Evolutionary conservation across 1,140 invertebrate genomes (phyloP), one percentile per base, ranked within the genome.

Genomic region (Nephila pilipes): DNA sequence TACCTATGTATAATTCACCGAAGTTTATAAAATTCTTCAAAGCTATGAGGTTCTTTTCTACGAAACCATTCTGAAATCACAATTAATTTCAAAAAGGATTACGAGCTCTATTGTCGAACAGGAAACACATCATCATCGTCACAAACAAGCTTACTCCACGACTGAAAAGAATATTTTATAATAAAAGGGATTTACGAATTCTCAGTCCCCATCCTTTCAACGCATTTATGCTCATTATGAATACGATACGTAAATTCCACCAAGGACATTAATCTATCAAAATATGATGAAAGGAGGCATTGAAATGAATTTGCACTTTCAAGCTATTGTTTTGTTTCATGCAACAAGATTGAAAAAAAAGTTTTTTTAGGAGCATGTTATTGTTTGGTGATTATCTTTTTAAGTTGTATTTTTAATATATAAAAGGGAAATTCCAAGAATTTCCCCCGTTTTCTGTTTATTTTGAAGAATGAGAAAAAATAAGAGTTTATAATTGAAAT

Each of bases 31-130:
- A 2, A 65, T n/a, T 14, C 10, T 8, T 25, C 22, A n/a, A 75
- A 1, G 14, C 25, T 22, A 83, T 0, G 22, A 25, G 36, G 54
- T 57, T 14, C 80, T 83, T 83, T 81, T 55, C 32, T 0, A n/a
- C 22, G 14, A 55, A 83, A 14, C 46, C 80, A 16, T 54, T 57
- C 22, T 22, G 14, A 54, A 83, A 57, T 57, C 38, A n/a, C 54
- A 83, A 83, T 83, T 83, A 83, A 83, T 83, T 83, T 83, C 38
- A 55, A 46, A 57, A 55, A 12, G 80, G 80, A 83, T 83, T 83
- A 83, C 80, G 29, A 22, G 12, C 25, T 46, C 38, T 32, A 83
- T 57, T 83, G 80, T 83, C 54, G 80, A n/a, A 32, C 80, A 83
- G 80, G 80, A 83, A 83, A 83, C 80, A 57, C 46, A 57, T 25